These are phyloP conservation scores for Hirtodrosophila duncani DNA, from an alignment of 2,888 invertebrate species.

Conservation along the genomic window DNA sequence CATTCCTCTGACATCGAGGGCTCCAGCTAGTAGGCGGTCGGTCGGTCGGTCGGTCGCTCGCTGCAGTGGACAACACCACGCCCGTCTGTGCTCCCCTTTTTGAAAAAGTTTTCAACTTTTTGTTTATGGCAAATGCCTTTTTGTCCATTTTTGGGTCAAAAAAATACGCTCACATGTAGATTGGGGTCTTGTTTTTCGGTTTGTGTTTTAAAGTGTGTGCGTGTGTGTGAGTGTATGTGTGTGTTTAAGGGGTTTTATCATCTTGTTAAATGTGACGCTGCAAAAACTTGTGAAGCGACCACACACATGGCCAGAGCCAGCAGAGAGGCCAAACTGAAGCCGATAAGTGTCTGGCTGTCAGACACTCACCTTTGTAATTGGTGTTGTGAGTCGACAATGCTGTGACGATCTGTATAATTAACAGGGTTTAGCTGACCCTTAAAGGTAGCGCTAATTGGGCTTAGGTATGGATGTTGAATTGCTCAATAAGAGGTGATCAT, in stretches of 20 bases:
- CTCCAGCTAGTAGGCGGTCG: conserved; percentile 24
- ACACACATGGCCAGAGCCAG: conserved; percentile 15
- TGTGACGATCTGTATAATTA: conserved; percentile 49
- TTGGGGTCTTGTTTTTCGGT: conserved; percentile 31
- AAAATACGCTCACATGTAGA: conserved; percentile 18
- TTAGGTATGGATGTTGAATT: too few relatives aligned
- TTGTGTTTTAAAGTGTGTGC: conserved; percentile 61
- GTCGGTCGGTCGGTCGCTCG: too few relatives aligned
- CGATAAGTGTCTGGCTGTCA: conserved; percentile 2
- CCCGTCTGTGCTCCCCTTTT: neutral
- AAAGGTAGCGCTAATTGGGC: conserved; percentile 36
- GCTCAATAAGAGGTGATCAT: too few relatives aligned
- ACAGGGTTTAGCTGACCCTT: conserved; percentile 53
- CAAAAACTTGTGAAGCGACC: conserved; percentile 36
- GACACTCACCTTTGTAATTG: too few relatives aligned
- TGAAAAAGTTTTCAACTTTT: conserved; percentile 58
- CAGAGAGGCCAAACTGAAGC: too few relatives aligned
- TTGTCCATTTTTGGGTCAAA: conserved; percentile 37
- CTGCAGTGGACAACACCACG: conserved; percentile 56
- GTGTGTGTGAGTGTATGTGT: too few relatives aligned
- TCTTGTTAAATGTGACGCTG: conserved; percentile 69
- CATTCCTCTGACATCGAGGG: too few relatives aligned
- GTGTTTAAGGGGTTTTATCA: conserved; percentile 69
- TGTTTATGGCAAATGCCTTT: conserved; percentile 44
- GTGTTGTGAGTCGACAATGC: conserved; percentile 5